Base-by-base conservation (phyloP, 2,888 invertebrate species). In the Sceliomorpha sp. region DNA sequence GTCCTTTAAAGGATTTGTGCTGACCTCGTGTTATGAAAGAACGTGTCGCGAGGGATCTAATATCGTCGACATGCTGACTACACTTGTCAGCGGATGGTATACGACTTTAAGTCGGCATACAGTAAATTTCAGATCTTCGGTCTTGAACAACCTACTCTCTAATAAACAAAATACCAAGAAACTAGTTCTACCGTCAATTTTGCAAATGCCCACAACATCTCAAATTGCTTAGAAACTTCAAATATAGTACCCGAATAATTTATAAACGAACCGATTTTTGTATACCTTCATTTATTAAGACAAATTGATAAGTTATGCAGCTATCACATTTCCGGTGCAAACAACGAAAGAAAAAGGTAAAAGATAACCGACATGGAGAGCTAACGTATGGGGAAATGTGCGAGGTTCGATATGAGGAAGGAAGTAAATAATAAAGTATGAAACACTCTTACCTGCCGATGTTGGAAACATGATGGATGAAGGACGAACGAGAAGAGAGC, bases 371-470 rank as follows among this genome's bases (percentile, higher is more conserved):
- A 14, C 13, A 14, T 7, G 36, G 48, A 58, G 32, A 58, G 15
- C 32, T 13, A 42, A 24, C 13, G 12, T 34, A 31, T 34, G 14
- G 32, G 1, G 24, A 24, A 15, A 40, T 26, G 12, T 12, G 27
- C 10, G 24, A 24, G 6, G 14, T 45, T 39, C 37, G 12, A 26
- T 17, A 17, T 9, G 48, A 14, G 50, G 26, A 24, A 48, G 36
- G 24, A 36, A 47, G 68, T 76, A 78, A 79, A 80, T 80, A 77
- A 80, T 81, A 79, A 77, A 78, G 74, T 53, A 75, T 39, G 71
- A 76, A 74, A 71, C 36, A 69, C 73, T 74, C 70, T 71, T 73
- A 74, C 68, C 78, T 78, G 79, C 71, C 79, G 75, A 80, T 80
- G 73, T 55, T 60, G 51, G 64, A 56, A 70, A 75, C 68, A 74